Base-by-base conservation (phyloP, 2,113 vertebrate species). In the Coryphaenoides rupestris region DNA sequence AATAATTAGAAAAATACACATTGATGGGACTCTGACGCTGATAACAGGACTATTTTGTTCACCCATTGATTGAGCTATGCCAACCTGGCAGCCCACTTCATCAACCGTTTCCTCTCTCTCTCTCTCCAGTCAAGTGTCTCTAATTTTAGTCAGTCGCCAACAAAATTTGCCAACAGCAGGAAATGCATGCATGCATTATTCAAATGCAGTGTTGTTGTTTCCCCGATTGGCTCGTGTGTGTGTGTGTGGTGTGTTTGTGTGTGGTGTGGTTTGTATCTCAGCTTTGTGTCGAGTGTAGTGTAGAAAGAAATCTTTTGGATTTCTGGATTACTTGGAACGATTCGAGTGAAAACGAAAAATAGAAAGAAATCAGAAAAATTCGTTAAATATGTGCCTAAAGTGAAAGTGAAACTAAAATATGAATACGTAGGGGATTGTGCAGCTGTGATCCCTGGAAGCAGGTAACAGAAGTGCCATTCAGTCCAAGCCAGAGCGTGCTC, bases 41-140 rank as follows among this genome's bases (percentile, higher is more conserved):
- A 61, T 69, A 73, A 78, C 73, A 69, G 78, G 74, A 79, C 83
- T 86, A 81, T 81, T 81, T 78, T 70, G 70, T 71, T 68, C 74
- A 67, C 62, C 70, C 79, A 69, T 65, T 54, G 60, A 68, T 72
- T 67, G 70, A 57, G 5, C 56, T 52, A 73, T 60, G 74, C 76
- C 71, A 81, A 78, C 58, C 79, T 79, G 80, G 76, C 79, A 74
- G 54, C 70, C 74, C 64, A 69, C 68, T 70, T 63, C 60, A 84
- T 69, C 72, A 72, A 73, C 64, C 69, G 62, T 67, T 21, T 33
- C 57, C 58, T 72, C 65, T 77, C 58, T 55, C 65, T 21, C 10
- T 59, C 58, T 72, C 65, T 77, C 58, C 58, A 73, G 70, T 50
- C 15, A 22, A 45, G 40, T 57, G 21, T 24, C 56, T 40, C 69